Conservation (phyloP, 2,888 invertebrate genomes). For the Baronia brevicornis region DNA sequence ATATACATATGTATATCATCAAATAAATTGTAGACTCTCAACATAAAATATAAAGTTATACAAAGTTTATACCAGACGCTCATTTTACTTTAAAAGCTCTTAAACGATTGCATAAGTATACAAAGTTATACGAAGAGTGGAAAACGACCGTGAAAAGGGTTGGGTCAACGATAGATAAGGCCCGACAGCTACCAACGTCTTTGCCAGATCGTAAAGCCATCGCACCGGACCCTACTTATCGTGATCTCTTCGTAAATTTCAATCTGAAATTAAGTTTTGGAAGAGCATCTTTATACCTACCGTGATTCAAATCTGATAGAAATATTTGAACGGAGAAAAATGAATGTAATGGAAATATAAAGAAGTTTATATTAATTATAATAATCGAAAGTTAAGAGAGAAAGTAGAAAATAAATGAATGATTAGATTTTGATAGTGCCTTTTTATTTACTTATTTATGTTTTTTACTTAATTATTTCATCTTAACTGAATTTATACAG, state of each 20-base stretch:
- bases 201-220: conserved; percentile 60
- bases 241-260: conserved; percentile 52
- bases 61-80: not conserved
- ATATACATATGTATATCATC: too few species aligned
- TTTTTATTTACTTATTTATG: too few species aligned
- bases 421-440: too few species aligned
- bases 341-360: too few species aligned
- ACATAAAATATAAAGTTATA: not conserved
- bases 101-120: conserved; percentile 28
- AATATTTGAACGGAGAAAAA: too few species aligned
- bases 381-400: too few species aligned
- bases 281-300: conserved; percentile 17
- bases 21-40: not conserved
- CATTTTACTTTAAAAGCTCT: conserved; percentile 3
- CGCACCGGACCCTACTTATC: conserved; percentile 47
- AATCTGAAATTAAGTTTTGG: conserved; percentile 42
- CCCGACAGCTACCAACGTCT: conserved; percentile 56
- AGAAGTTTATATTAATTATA: too few species aligned
- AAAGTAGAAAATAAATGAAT: too few species aligned
- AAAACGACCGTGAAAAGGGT: conserved; percentile 64
- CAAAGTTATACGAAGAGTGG: conserved; percentile 30
- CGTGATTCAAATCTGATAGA: conserved; percentile 8
- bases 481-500: too few species aligned
- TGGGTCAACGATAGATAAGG: conserved; percentile 60
- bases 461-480: too few species aligned